phyloP scores from a whole-genome alignment of 2,888 invertebrate species.

The Laspeyria flexula region DNA sequence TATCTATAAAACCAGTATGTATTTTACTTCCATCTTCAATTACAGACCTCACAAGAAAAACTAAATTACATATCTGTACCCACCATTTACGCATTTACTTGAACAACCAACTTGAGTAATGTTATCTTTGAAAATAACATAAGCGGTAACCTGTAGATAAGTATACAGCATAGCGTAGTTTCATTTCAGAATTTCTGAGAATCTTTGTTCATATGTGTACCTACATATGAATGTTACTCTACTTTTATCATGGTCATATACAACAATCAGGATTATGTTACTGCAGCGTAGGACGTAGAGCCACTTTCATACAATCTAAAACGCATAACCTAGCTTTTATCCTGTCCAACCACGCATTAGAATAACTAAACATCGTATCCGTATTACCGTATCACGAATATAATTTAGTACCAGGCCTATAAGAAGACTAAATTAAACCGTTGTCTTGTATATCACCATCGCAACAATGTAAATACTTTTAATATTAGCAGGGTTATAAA shows the following conservation, averaged over 20 bases:
- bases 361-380: background rate
- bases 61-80: slow-evolving; percentile 1
- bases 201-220: background rate
- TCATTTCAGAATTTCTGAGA: background rate
- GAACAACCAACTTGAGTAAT: background rate
- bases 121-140: background rate
- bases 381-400: background rate
- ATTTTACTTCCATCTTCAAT: no score
- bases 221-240: background rate
- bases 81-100: slow-evolving; percentile 1
- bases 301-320: background rate
- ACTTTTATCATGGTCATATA: background rate
- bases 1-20: no score
- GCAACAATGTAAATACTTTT: slow-evolving; percentile 62
- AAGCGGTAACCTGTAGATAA: background rate
- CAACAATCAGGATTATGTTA: background rate
- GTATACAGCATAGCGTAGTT: background rate
- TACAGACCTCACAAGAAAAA: no score
- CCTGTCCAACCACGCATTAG: background rate
- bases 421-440: slow-evolving; percentile 2
- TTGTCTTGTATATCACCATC: slow-evolving; percentile 58
- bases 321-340: background rate
- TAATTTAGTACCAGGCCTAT: background rate
- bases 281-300: background rate
- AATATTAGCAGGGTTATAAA: slow-evolving; percentile 61